A percentile compares a stretch with the other conserved stretches of the same genome.
phyloP scores from a whole-genome alignment of 2,888 invertebrate species.

The Caradrina kadenii region DNA sequence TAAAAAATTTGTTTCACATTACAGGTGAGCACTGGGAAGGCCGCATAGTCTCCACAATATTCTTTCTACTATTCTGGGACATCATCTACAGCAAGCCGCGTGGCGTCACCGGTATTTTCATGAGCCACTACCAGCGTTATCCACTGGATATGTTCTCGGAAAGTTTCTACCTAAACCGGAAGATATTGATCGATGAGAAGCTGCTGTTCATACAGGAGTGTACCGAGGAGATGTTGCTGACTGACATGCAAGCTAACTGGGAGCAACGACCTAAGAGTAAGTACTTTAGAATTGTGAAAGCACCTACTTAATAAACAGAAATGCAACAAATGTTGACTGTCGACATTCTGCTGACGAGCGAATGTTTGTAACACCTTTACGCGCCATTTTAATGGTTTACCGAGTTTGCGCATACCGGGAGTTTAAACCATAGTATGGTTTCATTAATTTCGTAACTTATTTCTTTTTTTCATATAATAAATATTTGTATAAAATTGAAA shows the following conservation, averaged over 20 bases:
- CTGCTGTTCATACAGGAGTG: constrained; percentile 66
- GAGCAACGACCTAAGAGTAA: constrained; percentile 84
- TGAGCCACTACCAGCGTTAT: constrained; percentile 91
- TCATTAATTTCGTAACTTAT: too few relatives aligned
- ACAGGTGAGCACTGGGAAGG: constrained; percentile 94
- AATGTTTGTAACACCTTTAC: too few relatives aligned
- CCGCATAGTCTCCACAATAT: constrained; percentile 91
- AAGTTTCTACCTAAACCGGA: constrained; percentile 92
- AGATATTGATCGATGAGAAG: constrained; percentile 87
- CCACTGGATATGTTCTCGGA: constrained; percentile 93
- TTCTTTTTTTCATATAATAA: too few relatives aligned
- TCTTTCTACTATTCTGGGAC: constrained; percentile 94
- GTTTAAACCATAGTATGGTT: too few relatives aligned
- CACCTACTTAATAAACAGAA: too few relatives aligned
- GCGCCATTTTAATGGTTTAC: too few relatives aligned
- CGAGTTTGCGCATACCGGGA: too few relatives aligned
- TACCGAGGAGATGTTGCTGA: constrained; percentile 80
- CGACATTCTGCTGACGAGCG: too few relatives aligned
- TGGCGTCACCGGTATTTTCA: constrained; percentile 90
- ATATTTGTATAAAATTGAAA: too few relatives aligned
- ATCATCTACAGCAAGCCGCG: constrained; percentile 91
- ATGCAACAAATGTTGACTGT: not conserved
- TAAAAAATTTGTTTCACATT: constrained; percentile 22
- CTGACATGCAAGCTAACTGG: constrained; percentile 84
- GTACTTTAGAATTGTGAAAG: constrained; percentile 52